Percentiles rank a stretch among this genome's conserved stretches.
Conservation (phyloP, 2,113 vertebrate species). For the Myiozetetes cayanensis region DNA sequence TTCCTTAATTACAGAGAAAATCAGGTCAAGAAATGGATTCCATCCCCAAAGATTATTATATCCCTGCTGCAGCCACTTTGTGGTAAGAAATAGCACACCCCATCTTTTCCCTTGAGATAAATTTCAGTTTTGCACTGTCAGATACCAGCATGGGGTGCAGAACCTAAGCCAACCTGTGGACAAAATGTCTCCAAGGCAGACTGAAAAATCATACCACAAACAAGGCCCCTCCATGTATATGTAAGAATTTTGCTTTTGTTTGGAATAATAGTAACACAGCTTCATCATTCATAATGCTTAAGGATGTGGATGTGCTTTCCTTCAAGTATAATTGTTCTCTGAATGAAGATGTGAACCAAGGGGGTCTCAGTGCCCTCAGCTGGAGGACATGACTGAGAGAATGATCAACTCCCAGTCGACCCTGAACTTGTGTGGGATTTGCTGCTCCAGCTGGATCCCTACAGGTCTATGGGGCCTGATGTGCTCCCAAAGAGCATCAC, state of each 20-base stretch:
- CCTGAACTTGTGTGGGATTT: background rate
- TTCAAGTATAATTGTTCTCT: background rate
- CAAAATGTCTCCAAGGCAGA: background rate
- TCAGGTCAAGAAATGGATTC: slow-evolving; percentile 28
- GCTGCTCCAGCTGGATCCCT: background rate
- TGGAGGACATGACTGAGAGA: background rate
- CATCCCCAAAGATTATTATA: slow-evolving; percentile 1
- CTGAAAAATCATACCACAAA: background rate
- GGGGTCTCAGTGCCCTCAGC: background rate
- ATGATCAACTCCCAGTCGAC: background rate
- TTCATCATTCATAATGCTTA: background rate
- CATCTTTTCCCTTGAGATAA: background rate
- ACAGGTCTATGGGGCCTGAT: background rate
- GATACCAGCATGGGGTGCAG: background rate
- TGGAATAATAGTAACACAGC: background rate
- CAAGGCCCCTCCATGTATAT: background rate
- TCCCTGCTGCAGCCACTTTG: background rate
- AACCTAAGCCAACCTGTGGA: background rate
- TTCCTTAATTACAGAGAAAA: slow-evolving; percentile 50
- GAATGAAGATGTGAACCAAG: slow-evolving; percentile 15
- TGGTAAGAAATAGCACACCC: background rate
- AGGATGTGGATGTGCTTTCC: slow-evolving; percentile 3
- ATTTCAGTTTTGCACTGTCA: background rate
- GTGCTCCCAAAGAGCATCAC: background rate
- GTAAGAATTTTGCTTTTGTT: background rate